Conservation (phyloP, 1,140 invertebrate species). For the Mya arenaria region DNA sequence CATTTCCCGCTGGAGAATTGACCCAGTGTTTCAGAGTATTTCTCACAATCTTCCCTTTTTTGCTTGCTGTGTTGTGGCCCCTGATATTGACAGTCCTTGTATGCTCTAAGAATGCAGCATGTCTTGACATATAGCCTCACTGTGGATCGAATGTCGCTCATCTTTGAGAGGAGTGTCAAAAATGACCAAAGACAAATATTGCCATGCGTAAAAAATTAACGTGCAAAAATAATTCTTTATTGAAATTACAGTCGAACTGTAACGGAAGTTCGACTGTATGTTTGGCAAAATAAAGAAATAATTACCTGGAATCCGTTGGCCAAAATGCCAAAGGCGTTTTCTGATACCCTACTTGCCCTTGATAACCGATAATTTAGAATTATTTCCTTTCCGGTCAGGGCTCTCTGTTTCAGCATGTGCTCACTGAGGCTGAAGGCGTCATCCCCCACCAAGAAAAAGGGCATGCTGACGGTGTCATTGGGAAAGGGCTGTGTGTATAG, state of each 20-base stretch:
- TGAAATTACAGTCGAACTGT: neutral
- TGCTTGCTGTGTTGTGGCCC: no score
- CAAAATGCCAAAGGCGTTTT: neutral
- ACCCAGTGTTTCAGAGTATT: no score
- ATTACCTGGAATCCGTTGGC: neutral
- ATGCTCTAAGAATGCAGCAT: neutral
- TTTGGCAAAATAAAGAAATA: no score
- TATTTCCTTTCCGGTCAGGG: neutral
- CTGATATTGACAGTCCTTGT: no score
- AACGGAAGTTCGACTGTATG: neutral
- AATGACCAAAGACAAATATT: neutral
- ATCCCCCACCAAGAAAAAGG: constrained; percentile 79
- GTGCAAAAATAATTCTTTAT: neutral
- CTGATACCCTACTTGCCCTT: neutral
- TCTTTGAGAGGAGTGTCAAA: neutral
- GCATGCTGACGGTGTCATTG: constrained; percentile 54
- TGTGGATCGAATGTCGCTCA: neutral
- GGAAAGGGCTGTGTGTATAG: neutral
- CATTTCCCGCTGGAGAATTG: no score
- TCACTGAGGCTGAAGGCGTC: neutral
- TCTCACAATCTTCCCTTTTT: no score
- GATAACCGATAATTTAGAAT: neutral
- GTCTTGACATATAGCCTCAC: neutral
- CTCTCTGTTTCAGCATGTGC: constrained; percentile 62
- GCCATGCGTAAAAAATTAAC: neutral